Percentiles rank a stretch among this genome's conserved stretches.
Conservation (phyloP, 2,888 invertebrate genomes). For the Strigamia crassipes region DNA sequence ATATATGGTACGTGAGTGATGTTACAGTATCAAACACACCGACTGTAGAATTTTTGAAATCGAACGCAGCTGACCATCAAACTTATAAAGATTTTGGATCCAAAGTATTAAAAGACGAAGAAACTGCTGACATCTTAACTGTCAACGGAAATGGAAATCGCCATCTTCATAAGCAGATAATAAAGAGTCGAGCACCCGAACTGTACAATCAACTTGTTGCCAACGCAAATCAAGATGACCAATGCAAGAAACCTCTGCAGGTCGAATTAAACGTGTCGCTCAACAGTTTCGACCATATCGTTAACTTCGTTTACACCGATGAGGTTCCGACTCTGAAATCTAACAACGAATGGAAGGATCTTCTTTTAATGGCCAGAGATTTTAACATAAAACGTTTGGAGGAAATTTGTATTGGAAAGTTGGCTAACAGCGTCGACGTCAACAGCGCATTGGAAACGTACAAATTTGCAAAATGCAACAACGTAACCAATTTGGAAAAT, state of each 20-base stretch:
- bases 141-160: not conserved
- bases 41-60: not conserved
- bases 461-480: not conserved
- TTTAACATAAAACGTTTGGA: not conserved
- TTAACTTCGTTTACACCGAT: not conserved
- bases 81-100: not conserved
- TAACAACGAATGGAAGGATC: not conserved
- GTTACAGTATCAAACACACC: not conserved
- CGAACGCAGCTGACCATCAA: not conserved
- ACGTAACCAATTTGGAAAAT: not conserved
- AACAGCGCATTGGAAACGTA: not conserved
- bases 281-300: not conserved
- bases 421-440: not conserved
- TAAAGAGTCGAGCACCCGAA: not conserved
- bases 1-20: not conserved
- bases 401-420: not conserved
- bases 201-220: not conserved
- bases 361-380: not conserved
- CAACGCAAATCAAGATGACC: not conserved
- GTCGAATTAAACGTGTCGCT: not conserved
- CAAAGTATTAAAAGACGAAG: not conserved
- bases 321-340: not conserved
- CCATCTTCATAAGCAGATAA: not conserved
- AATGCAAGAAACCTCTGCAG: not conserved
- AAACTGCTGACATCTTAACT: not conserved